Percentiles rank a stretch among this genome's conserved stretches.
Conservation (phyloP, 2,113 vertebrate genomes). For the Calyptommatus sinebrachiatus region DNA sequence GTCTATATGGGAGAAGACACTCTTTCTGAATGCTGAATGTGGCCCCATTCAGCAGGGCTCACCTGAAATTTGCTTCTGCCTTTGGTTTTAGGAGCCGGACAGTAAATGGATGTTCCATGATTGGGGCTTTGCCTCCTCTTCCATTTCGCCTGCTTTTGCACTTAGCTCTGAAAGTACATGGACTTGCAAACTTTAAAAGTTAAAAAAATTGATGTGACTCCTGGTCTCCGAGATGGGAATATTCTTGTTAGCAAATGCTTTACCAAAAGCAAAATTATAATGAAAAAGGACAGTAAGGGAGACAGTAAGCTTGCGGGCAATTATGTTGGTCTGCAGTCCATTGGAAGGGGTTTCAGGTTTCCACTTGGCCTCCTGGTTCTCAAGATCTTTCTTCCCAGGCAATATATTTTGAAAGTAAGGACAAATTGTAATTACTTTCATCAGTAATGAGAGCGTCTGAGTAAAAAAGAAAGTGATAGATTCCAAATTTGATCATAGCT, state of each 20-base stretch:
- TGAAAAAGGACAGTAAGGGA: neutral
- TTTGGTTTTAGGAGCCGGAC: neutral
- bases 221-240: neutral
- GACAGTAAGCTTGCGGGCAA: neutral
- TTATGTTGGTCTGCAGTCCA: neutral
- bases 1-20: no score
- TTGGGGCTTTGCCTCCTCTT: neutral
- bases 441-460: conserved; percentile 42
- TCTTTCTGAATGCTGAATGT: no score
- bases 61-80: neutral
- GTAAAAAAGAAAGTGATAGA: conserved; percentile 57
- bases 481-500: conserved; percentile 57
- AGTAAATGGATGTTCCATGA: neutral
- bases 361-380: conserved; percentile 14
- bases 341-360: neutral
- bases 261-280: neutral
- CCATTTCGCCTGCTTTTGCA: neutral
- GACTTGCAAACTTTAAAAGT: neutral
- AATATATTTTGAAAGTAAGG: conserved; percentile 51
- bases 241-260: neutral
- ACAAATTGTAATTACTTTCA: conserved; percentile 66
- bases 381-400: conserved; percentile 7
- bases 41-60: no score
- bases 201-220: neutral
- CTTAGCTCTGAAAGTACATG: neutral